Evolutionary conservation across 2,113 vertebrate genomes (phyloP).

Genomic region (Gallinago jamesoni): DNA sequence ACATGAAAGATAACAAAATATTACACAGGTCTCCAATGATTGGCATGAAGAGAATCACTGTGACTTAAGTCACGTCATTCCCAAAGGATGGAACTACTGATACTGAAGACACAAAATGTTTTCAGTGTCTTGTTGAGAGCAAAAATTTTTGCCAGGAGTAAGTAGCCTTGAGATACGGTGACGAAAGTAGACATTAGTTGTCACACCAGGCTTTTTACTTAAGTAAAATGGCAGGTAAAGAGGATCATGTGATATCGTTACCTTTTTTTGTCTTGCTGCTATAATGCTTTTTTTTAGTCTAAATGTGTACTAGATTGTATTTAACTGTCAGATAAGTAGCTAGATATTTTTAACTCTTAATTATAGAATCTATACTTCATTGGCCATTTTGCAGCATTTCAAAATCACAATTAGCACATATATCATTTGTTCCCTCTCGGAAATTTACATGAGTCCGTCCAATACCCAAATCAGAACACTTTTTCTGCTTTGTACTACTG

Average conservation of each 20-base stretch:
- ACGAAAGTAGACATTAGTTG: background rate
- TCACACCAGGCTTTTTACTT: background rate
- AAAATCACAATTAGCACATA: background rate
- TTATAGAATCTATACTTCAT: background rate
- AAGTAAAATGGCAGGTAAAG: background rate
- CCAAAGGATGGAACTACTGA: accelerated
- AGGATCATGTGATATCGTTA: background rate
- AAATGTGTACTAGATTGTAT: background rate
- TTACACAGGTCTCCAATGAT: background rate
- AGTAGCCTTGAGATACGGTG: background rate
- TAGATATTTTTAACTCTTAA: background rate
- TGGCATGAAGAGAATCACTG: background rate
- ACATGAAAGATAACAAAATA: background rate
- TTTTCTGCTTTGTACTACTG: background rate
- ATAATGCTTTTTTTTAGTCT: background rate
- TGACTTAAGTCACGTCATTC: background rate
- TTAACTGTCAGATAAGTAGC: background rate
- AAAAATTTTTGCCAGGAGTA: background rate
- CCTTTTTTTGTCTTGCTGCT: background rate
- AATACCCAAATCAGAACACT: background rate
- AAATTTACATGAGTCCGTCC: background rate
- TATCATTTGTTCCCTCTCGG: background rate
- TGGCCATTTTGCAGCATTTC: background rate
- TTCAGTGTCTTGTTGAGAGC: background rate
- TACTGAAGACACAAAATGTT: background rate